These are phyloP conservation scores for Pristionchus mayeri DNA, from an alignment of 2,888 invertebrate genomes.

Conservation along the genomic window DNA sequence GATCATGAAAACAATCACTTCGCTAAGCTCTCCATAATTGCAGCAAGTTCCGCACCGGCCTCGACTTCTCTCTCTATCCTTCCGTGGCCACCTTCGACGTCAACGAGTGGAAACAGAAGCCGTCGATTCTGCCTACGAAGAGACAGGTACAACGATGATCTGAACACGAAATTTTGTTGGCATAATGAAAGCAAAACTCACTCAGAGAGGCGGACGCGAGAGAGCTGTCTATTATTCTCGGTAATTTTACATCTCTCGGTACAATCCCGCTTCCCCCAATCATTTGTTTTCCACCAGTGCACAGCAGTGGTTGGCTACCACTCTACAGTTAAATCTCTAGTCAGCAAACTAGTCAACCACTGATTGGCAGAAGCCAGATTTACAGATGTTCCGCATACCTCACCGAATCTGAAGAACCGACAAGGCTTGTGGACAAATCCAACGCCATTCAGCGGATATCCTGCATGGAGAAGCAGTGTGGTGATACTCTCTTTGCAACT, in stretches of 20 bases:
- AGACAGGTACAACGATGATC: background rate
- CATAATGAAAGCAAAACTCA: too few relatives aligned
- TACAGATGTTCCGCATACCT: background rate
- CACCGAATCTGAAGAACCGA: background rate
- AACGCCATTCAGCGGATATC: background rate
- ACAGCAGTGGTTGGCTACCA: too few relatives aligned
- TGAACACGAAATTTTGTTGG: too few relatives aligned
- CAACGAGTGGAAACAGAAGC: background rate
- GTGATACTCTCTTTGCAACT: background rate
- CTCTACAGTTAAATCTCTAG: too few relatives aligned
- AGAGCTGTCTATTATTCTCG: too few relatives aligned
- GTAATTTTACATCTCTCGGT: too few relatives aligned
- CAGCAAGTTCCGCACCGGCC: background rate
- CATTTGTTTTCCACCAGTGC: too few relatives aligned
- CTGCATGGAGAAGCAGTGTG: background rate
- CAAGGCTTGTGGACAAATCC: background rate
- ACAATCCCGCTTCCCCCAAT: too few relatives aligned
- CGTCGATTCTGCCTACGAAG: background rate
- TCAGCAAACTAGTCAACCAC: too few relatives aligned
- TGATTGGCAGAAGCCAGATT: too few relatives aligned
- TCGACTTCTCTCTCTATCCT: background rate
- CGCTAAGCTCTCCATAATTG: background rate
- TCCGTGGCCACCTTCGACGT: background rate
- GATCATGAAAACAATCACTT: too few relatives aligned
- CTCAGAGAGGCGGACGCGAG: too few relatives aligned